These are phyloP conservation scores for Odontamblyopus lacepedii DNA, from an alignment of 2,797 vertebrate species.

Conservation along the genomic window DNA sequence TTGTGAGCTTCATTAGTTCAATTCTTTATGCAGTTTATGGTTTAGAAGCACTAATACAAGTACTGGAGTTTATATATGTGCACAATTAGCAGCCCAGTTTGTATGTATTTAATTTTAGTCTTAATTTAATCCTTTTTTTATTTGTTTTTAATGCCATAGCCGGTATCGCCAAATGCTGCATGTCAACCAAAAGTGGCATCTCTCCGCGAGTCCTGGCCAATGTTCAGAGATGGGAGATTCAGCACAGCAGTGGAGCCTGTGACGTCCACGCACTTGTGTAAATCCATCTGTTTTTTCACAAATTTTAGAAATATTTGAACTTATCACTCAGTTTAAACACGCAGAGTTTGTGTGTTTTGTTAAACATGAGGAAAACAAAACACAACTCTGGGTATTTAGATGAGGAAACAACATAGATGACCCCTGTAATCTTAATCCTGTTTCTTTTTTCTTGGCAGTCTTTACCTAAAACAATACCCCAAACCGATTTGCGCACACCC, in stretches of 20 bases:
- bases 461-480: background rate
- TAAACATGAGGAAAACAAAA: too few relatives aligned
- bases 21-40: too few relatives aligned
- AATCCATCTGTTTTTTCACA: constrained; percentile 27
- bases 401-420: too few relatives aligned
- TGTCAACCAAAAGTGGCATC: accelerated
- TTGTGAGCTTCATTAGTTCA: too few relatives aligned
- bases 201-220: accelerated
- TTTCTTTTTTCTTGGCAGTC: constrained; percentile 40
- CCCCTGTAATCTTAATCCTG: background rate
- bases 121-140: background rate
- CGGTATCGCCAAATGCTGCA: constrained; percentile 67
- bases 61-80: background rate
- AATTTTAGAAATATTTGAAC: too few relatives aligned
- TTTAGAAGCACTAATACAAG: background rate
- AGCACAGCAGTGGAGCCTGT: constrained; percentile 50
- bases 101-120: background rate
- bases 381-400: too few relatives aligned
- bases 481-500: constrained; percentile 45
- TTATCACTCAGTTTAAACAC: too few relatives aligned
- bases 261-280: constrained; percentile 67
- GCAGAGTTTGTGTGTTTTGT: too few relatives aligned
- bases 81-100: background rate
- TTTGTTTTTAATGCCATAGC: constrained; percentile 32
- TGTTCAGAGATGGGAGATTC: background rate